Evolutionary conservation across 2,797 vertebrate species (phyloP).

Genomic region (Cirrhinus molitorella): DNA sequence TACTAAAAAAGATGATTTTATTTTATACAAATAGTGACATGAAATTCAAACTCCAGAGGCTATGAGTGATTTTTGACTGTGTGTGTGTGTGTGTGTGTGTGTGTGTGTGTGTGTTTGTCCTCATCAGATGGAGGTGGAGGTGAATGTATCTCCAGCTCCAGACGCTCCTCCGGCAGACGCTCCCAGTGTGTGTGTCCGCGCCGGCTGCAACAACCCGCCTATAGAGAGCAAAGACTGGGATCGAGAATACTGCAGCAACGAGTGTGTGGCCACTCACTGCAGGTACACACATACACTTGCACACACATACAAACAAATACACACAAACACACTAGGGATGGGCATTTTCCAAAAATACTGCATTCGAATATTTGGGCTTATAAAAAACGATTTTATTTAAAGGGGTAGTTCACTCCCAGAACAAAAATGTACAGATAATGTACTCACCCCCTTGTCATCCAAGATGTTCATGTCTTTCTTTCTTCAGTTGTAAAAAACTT

Average conservation of each 20-base stretch:
- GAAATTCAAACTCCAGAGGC: too few relatives aligned
- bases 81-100: background rate
- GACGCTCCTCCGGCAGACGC: constrained; percentile 62
- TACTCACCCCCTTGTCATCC: too few relatives aligned
- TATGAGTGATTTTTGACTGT: too few relatives aligned
- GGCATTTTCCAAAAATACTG: too few relatives aligned
- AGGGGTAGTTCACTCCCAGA: too few relatives aligned
- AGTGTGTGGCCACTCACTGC: constrained; percentile 94
- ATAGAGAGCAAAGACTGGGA: constrained; percentile 92
- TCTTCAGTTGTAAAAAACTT: too few relatives aligned
- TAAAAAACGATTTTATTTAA: too few relatives aligned
- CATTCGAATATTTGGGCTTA: too few relatives aligned
- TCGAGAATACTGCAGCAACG: constrained; percentile 91
- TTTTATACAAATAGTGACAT: too few relatives aligned
- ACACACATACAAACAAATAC: constrained; percentile 80
- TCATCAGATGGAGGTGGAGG: constrained; percentile 87
- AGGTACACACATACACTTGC: constrained; percentile 76
- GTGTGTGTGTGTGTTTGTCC: background rate
- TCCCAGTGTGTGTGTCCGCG: constrained; percentile 83
- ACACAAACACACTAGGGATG: constrained; percentile 46
- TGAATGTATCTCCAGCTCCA: constrained; percentile 80
- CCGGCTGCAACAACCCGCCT: constrained; percentile 87
- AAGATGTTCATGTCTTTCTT: too few relatives aligned
- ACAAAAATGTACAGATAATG: too few relatives aligned
- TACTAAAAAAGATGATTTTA: too few relatives aligned